Evolutionary conservation across 2,888 invertebrate species (phyloP).

Genomic region (Euclidia mi): DNA sequence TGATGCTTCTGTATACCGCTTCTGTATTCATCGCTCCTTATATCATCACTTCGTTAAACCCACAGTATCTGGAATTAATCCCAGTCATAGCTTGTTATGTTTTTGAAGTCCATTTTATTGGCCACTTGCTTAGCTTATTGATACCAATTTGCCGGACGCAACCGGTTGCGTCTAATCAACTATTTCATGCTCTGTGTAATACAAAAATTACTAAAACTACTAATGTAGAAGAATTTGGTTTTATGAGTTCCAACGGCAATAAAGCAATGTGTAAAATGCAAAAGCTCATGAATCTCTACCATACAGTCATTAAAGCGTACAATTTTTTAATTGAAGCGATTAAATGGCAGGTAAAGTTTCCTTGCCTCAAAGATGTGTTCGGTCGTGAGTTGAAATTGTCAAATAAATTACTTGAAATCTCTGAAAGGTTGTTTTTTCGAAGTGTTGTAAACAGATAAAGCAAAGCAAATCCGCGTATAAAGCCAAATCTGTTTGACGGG

Average conservation of each 20-base stretch:
- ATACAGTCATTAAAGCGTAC: conserved; percentile 67
- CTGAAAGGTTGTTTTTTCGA: background rate
- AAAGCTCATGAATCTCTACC: conserved; percentile 72
- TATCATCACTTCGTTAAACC: background rate
- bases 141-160: too few relatives aligned
- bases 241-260: conserved; percentile 47
- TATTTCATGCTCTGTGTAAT: conserved; percentile 63
- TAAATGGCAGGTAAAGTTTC: conserved; percentile 74
- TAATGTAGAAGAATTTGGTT: conserved; percentile 53
- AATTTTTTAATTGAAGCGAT: conserved; percentile 72
- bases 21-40: conserved; percentile 6
- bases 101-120: conserved; percentile 68
- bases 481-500: too few relatives aligned
- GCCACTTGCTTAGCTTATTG: conserved; percentile 70
- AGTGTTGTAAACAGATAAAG: too few relatives aligned
- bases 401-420: too few relatives aligned
- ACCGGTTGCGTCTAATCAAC: conserved; percentile 70
- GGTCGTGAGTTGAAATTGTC: too few relatives aligned
- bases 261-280: conserved; percentile 62
- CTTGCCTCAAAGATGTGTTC: too few relatives aligned
- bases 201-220: conserved; percentile 41
- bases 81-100: conserved; percentile 55
- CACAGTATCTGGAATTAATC: conserved; percentile 29
- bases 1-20: conserved; percentile 44
- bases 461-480: too few relatives aligned